These are phyloP conservation scores for Mylabris sibirica DNA, from an alignment of 2,888 invertebrate species.

Conservation along the genomic window DNA sequence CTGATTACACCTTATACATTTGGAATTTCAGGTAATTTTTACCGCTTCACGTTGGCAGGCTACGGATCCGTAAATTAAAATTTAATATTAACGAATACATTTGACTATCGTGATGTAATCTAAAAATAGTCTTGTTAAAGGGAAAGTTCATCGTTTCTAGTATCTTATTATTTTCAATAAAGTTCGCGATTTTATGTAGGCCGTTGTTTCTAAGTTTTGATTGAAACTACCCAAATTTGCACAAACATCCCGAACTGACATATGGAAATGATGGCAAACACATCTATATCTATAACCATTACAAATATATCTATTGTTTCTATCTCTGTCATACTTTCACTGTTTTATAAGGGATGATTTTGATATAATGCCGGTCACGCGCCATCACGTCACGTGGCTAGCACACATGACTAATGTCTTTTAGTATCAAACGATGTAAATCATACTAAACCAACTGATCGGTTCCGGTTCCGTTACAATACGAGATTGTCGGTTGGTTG, in stretches of 20 bases:
- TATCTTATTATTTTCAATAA: constrained; percentile 9
- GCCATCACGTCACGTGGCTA: constrained; percentile 41
- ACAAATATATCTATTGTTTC: neutral
- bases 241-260: constrained; percentile 6
- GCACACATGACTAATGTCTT: constrained; percentile 45
- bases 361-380: constrained; percentile 40
- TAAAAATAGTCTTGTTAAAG: neutral
- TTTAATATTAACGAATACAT: neutral
- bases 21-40: neutral
- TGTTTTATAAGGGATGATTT: constrained; percentile 10
- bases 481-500: constrained; percentile 29
- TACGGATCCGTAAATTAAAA: neutral
- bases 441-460: constrained; percentile 40
- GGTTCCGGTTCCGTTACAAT: constrained; percentile 37
- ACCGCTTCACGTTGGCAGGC: neutral
- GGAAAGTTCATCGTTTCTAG: too few relatives aligned
- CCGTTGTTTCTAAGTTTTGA: neutral
- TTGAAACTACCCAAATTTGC: neutral
- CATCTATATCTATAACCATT: neutral
- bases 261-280: constrained; percentile 5
- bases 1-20: neutral
- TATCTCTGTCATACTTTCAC: constrained; percentile 9
- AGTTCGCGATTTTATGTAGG: neutral
- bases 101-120: neutral
- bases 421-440: constrained; percentile 44